phyloP scores from a whole-genome alignment of 2,888 invertebrate species.

The Euplexia lucipara region DNA sequence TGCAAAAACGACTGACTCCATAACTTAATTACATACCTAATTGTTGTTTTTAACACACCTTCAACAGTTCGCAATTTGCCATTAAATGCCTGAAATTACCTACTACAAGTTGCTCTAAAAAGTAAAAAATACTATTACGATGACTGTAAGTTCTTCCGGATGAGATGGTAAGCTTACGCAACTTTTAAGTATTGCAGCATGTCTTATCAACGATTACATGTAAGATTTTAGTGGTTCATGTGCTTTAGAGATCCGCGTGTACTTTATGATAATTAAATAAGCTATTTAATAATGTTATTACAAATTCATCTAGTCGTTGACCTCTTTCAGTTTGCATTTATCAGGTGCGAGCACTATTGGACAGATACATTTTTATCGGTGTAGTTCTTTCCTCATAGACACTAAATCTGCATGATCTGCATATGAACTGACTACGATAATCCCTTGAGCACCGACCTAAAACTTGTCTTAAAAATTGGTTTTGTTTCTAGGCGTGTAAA shows the following conservation, averaged over 20 bases:
- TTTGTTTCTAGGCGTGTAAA: too few species aligned
- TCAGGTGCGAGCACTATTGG: too few species aligned
- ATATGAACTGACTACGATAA: too few species aligned
- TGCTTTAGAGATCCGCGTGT: background rate
- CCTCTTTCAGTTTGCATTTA: too few species aligned
- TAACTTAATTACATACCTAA: background rate
- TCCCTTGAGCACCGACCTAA: too few species aligned
- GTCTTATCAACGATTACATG: background rate
- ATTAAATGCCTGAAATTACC: conserved; percentile 1
- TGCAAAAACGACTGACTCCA: background rate
- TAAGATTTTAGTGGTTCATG: background rate
- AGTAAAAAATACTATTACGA: background rate
- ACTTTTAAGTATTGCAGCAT: conserved; percentile 12
- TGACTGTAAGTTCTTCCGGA: conserved; percentile 28
- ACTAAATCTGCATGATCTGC: too few species aligned
- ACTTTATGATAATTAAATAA: background rate
- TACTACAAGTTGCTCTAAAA: conserved; percentile 22
- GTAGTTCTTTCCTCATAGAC: too few species aligned
- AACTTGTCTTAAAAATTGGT: too few species aligned
- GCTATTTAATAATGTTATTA: too few species aligned
- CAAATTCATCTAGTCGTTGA: too few species aligned
- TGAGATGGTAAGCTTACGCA: conserved; percentile 28
- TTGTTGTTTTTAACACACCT: conserved; percentile 21
- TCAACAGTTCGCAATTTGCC: conserved; percentile 9
- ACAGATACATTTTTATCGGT: too few species aligned